These are phyloP conservation scores for Dipodomys ordii DNA, from an alignment of 2,113 vertebrate species.

Conservation along the genomic window DNA sequence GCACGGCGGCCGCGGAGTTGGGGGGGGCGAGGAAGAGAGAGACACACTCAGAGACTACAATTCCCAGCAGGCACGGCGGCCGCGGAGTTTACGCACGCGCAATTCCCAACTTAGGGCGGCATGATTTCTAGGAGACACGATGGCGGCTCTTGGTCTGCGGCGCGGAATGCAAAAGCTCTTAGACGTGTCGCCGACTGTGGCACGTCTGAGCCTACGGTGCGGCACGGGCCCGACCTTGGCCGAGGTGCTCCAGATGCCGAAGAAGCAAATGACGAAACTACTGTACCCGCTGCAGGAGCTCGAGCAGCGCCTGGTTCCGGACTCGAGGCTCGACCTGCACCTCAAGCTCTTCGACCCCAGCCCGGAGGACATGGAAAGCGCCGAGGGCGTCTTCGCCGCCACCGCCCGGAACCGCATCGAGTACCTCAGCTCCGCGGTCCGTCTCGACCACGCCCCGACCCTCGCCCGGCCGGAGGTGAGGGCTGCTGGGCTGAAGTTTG, in stretches of 20 bases:
- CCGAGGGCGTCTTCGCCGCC: constrained; percentile 90
- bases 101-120: rapidly evolving
- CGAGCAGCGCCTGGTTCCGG: constrained; percentile 82
- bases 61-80: no score
- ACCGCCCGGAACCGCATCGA: constrained; percentile 86
- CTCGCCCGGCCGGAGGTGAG: constrained; percentile 92
- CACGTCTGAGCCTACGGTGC: background rate
- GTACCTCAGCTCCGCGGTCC: constrained; percentile 91
- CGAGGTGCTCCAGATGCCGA: constrained; percentile 79
- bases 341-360: constrained; percentile 90
- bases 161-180: rapidly evolving
- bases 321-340: constrained; percentile 68
- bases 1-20: no score
- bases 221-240: constrained; percentile 65
- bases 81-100: constrained; percentile 24
- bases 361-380: constrained; percentile 86
- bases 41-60: no score
- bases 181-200: rapidly evolving
- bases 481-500: background rate
- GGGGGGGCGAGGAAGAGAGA: no score
- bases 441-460: constrained; percentile 90
- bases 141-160: background rate
- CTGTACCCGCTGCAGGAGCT: constrained; percentile 90
- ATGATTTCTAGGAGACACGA: constrained; percentile 1
- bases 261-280: constrained; percentile 82